Percentiles rank a stretch among this genome's conserved stretches.
These are phyloP conservation scores for Pseudococcus jackbeardsleyi DNA, from an alignment of 2,888 invertebrate genomes.

Conservation along the genomic window DNA sequence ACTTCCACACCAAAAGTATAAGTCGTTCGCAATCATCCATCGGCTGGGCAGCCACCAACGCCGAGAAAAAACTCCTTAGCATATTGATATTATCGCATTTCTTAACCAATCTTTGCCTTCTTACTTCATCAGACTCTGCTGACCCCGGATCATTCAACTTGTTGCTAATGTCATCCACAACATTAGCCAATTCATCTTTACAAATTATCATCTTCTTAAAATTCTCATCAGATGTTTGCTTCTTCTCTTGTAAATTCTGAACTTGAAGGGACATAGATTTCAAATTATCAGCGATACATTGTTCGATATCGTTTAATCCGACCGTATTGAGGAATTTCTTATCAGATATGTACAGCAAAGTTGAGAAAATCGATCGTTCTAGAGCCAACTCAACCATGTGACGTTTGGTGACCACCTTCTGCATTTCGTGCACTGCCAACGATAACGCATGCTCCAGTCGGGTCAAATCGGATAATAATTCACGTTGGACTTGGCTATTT, in stretches of 20 bases:
- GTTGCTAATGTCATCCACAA: neutral
- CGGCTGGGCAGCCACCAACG: neutral
- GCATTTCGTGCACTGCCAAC: conserved; percentile 12
- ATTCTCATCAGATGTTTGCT: neutral
- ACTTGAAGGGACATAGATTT: neutral
- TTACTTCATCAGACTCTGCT: neutral
- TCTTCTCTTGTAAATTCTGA: neutral
- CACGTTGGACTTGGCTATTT: neutral
- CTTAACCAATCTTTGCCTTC: neutral
- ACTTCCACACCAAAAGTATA: neutral
- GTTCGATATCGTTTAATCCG: conserved; percentile 1
- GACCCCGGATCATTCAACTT: neutral
- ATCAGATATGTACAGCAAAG: neutral
- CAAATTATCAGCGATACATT: neutral
- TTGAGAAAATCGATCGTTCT: conserved; percentile 19
- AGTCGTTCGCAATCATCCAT: neutral
- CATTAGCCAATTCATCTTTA: conserved; percentile 5
- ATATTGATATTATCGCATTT: conserved; percentile 16
- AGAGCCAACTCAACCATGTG: neutral
- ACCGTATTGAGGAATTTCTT: neutral
- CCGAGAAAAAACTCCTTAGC: conserved; percentile 3
- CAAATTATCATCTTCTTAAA: neutral
- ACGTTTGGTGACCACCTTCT: conserved; percentile 23
- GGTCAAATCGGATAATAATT: conserved; percentile 12
- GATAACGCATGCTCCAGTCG: conserved; percentile 3